Conservation (phyloP, 1,140 invertebrate genomes). For the Drosophila arizonae region DNA sequence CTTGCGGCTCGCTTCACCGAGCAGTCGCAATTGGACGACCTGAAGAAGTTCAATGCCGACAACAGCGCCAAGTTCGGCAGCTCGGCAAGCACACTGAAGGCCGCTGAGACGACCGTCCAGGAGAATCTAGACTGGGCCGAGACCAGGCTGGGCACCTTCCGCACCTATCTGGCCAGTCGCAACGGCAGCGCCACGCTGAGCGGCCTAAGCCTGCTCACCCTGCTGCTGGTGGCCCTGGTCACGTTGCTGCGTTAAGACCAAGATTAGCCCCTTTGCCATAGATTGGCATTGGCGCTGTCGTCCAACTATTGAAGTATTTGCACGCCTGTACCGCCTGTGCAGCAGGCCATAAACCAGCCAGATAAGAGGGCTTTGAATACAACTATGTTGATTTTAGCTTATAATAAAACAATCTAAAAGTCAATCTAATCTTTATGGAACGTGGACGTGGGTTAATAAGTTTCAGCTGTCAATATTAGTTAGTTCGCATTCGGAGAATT, state of each 20-base stretch:
- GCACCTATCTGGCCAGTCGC: conserved; percentile 49
- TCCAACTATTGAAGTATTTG: conserved; percentile 51
- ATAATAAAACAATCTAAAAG: conserved; percentile 20
- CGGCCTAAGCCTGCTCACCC: conserved; percentile 57
- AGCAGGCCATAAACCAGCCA: conserved; percentile 31
- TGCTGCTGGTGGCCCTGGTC: conserved; percentile 60
- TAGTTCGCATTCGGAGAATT: neutral
- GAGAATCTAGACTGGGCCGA: conserved; percentile 65
- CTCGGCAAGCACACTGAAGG: conserved; percentile 46
- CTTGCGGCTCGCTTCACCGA: conserved; percentile 83
- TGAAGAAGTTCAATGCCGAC: conserved; percentile 58
- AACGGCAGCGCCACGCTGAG: conserved; percentile 54
- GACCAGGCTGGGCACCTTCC: conserved; percentile 51
- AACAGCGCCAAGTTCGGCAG: conserved; percentile 57
- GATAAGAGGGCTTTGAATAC: conserved; percentile 44
- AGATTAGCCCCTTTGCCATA: conserved; percentile 6
- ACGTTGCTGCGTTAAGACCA: conserved; percentile 52
- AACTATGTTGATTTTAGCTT: conserved; percentile 1
- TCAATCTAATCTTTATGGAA: conserved; percentile 24
- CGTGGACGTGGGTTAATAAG: neutral
- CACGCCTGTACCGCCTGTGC: conserved; percentile 32
- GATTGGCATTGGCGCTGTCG: conserved; percentile 12
- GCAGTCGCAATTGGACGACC: conserved; percentile 74
- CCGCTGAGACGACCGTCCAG: conserved; percentile 48
- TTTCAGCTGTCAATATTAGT: neutral